Evolutionary conservation across 2,113 vertebrate genomes (phyloP).

Genomic region (Chelonoidis abingdonii): DNA sequence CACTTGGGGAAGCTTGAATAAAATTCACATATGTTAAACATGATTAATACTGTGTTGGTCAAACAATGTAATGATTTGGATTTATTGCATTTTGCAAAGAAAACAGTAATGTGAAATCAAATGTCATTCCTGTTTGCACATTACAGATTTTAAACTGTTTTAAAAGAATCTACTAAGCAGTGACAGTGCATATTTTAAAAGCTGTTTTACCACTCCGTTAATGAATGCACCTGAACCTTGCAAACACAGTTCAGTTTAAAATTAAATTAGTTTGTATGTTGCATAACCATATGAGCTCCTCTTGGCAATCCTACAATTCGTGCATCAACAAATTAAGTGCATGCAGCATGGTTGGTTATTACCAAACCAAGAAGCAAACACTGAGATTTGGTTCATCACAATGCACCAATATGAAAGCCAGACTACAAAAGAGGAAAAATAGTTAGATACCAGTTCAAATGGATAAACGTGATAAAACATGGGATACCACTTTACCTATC

Average conservation of each 20-base stretch:
- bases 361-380: neutral
- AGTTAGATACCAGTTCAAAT: neutral
- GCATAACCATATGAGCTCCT: neutral
- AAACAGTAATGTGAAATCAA: neutral
- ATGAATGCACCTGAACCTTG: neutral
- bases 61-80: neutral
- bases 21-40: neutral
- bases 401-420: rapidly evolving
- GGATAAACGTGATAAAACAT: neutral
- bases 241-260: neutral
- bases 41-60: neutral
- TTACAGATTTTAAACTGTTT: neutral
- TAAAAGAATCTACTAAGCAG: neutral
- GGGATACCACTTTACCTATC: rapidly evolving
- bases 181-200: neutral
- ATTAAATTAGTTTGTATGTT: neutral
- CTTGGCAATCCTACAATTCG: neutral
- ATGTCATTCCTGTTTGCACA: neutral
- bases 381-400: neutral
- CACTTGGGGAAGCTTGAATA: neutral
- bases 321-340: neutral
- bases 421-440: neutral
- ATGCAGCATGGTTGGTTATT: neutral
- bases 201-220: neutral
- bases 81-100: neutral